These are phyloP conservation scores for Callyntrura guangdongensis DNA, from an alignment of 2,888 invertebrate genomes.

Conservation along the genomic window DNA sequence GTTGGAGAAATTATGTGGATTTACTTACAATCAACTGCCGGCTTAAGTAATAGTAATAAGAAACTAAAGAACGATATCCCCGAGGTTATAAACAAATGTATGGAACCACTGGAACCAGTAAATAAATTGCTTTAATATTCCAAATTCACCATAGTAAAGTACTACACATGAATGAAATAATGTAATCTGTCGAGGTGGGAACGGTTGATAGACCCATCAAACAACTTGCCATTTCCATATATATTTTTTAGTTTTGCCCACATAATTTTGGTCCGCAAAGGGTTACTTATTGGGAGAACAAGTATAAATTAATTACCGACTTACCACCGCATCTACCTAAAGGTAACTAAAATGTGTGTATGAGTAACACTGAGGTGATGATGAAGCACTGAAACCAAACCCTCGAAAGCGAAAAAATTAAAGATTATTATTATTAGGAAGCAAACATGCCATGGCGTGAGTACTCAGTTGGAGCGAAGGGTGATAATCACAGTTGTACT, in stretches of 20 bases:
- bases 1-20: too few species aligned
- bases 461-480: slow-evolving; percentile 16
- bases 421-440: slow-evolving; percentile 70
- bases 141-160: too few species aligned
- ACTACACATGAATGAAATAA: slow-evolving; percentile 30
- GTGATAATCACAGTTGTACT: background rate
- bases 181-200: slow-evolving; percentile 14
- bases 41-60: too few species aligned
- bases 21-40: too few species aligned
- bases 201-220: slow-evolving; percentile 46
- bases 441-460: slow-evolving; percentile 52
- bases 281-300: slow-evolving; percentile 28
- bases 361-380: slow-evolving; percentile 28
- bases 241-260: background rate
- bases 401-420: slow-evolving; percentile 31
- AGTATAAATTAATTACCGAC: slow-evolving; percentile 45
- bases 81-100: too few species aligned
- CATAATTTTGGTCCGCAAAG: background rate
- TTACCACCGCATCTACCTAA: background rate
- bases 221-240: slow-evolving; percentile 27
- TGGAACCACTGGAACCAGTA: too few species aligned
- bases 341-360: background rate
- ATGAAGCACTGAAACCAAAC: slow-evolving; percentile 39
- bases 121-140: too few species aligned
- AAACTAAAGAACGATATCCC: too few species aligned